These are phyloP conservation scores for Listronotus bonariensis DNA, from an alignment of 1,140 invertebrate species.

Conservation along the genomic window DNA sequence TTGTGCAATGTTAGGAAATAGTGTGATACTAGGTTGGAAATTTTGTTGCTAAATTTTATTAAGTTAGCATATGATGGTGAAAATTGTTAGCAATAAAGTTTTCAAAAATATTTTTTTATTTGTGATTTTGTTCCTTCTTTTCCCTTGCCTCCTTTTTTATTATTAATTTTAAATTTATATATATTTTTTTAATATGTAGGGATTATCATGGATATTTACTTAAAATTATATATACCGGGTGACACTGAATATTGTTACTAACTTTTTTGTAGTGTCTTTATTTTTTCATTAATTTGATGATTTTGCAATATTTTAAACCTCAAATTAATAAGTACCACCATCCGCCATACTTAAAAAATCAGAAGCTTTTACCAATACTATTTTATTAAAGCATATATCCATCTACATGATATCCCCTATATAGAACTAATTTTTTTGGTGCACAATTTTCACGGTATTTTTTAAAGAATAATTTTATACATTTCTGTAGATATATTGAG, in stretches of 20 bases:
- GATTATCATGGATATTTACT: not conserved
- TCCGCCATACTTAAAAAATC: too few relatives aligned
- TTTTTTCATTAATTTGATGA: too few relatives aligned
- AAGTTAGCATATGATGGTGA: constrained; percentile 9
- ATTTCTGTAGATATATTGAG: constrained; percentile 29
- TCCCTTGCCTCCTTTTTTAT: constrained; percentile 16
- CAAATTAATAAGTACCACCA: too few relatives aligned
- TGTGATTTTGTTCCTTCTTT: constrained; percentile 33
- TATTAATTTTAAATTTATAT: constrained; percentile 5
- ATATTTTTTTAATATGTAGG: not conserved
- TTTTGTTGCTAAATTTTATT: constrained; percentile 34
- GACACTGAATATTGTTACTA: too few relatives aligned
- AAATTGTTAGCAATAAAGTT: constrained; percentile 35
- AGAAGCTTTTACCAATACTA: too few relatives aligned
- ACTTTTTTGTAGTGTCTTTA: too few relatives aligned
- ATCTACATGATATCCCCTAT: not conserved
- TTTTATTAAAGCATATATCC: too few relatives aligned
- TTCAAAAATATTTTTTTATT: constrained; percentile 34
- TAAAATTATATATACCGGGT: too few relatives aligned
- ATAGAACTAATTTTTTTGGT: not conserved
- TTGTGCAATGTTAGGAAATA: constrained; percentile 36
- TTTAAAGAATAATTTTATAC: not conserved
- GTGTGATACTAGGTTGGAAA: constrained; percentile 34
- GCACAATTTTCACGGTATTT: constrained; percentile 7
- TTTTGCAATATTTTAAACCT: too few relatives aligned